Evolutionary conservation across 2,888 invertebrate species (phyloP).

Genomic region (Malacosoma neustria): DNA sequence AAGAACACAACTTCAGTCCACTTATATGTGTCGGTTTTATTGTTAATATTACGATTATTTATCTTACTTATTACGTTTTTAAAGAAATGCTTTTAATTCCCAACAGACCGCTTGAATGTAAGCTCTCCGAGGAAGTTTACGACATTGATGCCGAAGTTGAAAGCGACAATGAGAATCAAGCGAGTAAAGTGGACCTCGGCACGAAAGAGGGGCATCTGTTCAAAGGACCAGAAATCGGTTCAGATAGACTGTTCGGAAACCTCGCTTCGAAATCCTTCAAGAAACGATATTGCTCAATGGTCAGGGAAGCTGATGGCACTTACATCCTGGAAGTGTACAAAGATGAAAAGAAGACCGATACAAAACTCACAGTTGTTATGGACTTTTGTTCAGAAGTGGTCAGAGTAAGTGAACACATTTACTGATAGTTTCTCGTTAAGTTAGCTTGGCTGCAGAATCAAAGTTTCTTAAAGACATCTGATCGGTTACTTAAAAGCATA

Average conservation of each 20-base stretch:
- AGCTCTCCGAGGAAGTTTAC: slow-evolving; percentile 84
- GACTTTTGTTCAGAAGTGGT: slow-evolving; percentile 94
- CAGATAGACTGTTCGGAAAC: slow-evolving; percentile 92
- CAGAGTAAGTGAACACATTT: slow-evolving; percentile 79
- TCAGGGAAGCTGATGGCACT: slow-evolving; percentile 93
- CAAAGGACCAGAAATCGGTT: slow-evolving; percentile 93
- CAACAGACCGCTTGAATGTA: slow-evolving; percentile 47
- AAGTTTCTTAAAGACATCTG: too few relatives aligned
- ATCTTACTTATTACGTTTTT: too few relatives aligned
- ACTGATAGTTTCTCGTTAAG: too few relatives aligned
- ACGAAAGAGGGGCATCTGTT: slow-evolving; percentile 93
- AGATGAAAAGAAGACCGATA: slow-evolving; percentile 93
- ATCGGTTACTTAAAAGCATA: too few relatives aligned
- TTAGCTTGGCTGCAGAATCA: too few relatives aligned
- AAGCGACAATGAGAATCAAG: slow-evolving; percentile 82
- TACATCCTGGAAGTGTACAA: slow-evolving; percentile 94
- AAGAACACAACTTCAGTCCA: too few relatives aligned
- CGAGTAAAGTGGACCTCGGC: slow-evolving; percentile 82
- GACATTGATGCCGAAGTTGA: slow-evolving; percentile 93
- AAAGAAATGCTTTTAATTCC: too few relatives aligned
- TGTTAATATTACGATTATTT: too few relatives aligned
- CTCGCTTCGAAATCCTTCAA: slow-evolving; percentile 96
- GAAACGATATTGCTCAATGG: slow-evolving; percentile 89
- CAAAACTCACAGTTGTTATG: slow-evolving; percentile 94
- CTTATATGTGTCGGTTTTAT: too few relatives aligned